phyloP scores from a whole-genome alignment of 2,113 vertebrate species.

The Mustela nigripes region DNA sequence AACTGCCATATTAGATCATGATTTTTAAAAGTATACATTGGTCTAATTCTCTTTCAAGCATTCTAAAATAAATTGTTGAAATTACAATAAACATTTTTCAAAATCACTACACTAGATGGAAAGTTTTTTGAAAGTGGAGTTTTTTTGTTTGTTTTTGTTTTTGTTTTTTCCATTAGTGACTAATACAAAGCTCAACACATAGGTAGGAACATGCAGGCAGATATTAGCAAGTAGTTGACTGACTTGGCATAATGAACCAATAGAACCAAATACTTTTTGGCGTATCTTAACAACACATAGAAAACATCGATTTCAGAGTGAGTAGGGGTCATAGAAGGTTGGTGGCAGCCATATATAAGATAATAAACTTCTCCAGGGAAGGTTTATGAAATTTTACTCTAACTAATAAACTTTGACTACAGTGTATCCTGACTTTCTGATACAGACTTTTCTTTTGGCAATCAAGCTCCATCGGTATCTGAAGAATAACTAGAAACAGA shows the following conservation, averaged over 20 bases:
- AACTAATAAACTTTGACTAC: not conserved
- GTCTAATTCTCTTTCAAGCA: not conserved
- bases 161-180: too few relatives aligned
- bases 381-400: not conserved
- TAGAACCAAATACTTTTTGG: not conserved
- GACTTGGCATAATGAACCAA: not conserved
- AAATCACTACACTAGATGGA: not conserved
- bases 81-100: not conserved
- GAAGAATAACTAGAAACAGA: not conserved
- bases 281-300: not conserved
- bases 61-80: not conserved
- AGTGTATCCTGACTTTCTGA: not conserved
- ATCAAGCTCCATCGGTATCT: not conserved
- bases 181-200: not conserved
- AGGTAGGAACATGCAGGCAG: not conserved
- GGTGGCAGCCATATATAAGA: not conserved
- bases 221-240: not conserved
- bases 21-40: not conserved
- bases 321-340: not conserved
- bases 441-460: not conserved
- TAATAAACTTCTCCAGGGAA: not conserved
- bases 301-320: not conserved
- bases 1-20: not conserved
- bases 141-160: not conserved
- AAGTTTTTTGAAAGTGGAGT: not conserved